Evolutionary conservation across 2,113 vertebrate genomes (phyloP), one percentile per base, ranked within the genome.

Genomic region (Antennarius striatus): DNA sequence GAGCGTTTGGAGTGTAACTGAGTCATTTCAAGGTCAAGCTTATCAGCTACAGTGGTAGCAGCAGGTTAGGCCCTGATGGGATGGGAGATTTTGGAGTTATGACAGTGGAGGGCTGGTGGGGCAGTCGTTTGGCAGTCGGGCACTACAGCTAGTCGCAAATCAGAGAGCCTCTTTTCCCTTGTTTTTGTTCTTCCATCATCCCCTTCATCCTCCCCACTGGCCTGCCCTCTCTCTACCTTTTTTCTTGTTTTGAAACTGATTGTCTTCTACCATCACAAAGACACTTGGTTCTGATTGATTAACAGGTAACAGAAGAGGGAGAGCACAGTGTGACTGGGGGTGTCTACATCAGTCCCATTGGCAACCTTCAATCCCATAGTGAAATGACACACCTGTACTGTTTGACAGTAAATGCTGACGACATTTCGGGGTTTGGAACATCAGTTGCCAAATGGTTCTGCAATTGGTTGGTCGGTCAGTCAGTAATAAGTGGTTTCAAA

Each of bases 181-280:
- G 77, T 56, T 82, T 83, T 86, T 81, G 50, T 71, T 71, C 76
- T 64, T 73, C 63, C 51, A 1, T 73, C 75, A 80, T 80, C 77
- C 76, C 71, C 60, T 73, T 80, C 72, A 65, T 89, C 88, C 87
- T 85, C 81, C 82, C 79, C 80, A 84, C 90, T 88, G 85, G 90
- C 90, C 90, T 87, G 81, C 89, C 89, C 89, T 88, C 89, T 91
- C 88, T 91, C 86, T 86, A 84, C 87, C 88, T 86, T 89, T 89
- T 79, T 89, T 85, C 88, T 90, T 85, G 85, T 91, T 92, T 92
- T 92, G 90, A 93, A 92, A 91, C 91, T 94, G 93, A 94, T 94
- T 94, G 93, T 94, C 93, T 92, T 92, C 92, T 92, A 93, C 90
- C 90, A 94, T 92, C 92, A 92, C 91, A 94, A 94, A 94, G 93